Percentiles rank a stretch among this genome's conserved stretches.
Evolutionary conservation across 2,113 vertebrate species (phyloP).

Genomic region (Ptyas mucosa): DNA sequence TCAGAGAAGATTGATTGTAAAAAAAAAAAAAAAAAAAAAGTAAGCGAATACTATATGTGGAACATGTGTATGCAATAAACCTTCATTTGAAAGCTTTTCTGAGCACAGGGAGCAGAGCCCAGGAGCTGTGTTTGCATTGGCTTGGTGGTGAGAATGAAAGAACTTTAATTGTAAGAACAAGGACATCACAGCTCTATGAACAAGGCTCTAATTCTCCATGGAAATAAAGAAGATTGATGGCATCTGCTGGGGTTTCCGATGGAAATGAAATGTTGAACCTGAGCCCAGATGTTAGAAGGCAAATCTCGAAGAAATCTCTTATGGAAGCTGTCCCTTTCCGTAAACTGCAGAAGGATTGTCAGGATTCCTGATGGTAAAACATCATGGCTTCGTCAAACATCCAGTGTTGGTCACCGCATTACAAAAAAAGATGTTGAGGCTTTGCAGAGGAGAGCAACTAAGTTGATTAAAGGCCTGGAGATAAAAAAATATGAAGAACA

Average conservation of each 20-base stretch:
- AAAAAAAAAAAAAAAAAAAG: not conserved
- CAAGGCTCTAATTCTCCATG: not conserved
- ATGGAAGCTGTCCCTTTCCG: not conserved
- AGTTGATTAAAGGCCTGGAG: not conserved
- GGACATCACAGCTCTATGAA: not conserved
- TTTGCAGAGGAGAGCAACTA: not conserved
- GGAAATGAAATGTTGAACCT: not conserved
- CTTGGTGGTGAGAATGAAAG: not conserved
- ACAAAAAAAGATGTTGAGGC: not conserved
- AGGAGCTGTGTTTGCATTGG: not conserved
- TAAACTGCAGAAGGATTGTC: not conserved
- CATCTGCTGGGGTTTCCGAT: not conserved
- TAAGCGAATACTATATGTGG: not conserved
- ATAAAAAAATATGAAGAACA: not conserved
- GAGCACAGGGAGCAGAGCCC: not conserved
- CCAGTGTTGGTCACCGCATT: not conserved
- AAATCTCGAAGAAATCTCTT: not conserved
- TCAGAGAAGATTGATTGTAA: not conserved
- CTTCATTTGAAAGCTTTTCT: not conserved
- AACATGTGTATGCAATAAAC: not conserved
- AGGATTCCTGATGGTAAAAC: not conserved
- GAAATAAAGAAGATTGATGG: not conserved
- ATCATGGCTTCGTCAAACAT: not conserved
- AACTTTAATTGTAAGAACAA: not conserved
- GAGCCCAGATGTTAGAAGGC: not conserved